Percentiles rank a stretch among this genome's conserved stretches.
These are phyloP conservation scores for Trachelus troglodyta DNA, from an alignment of 2,888 invertebrate genomes.

Conservation along the genomic window DNA sequence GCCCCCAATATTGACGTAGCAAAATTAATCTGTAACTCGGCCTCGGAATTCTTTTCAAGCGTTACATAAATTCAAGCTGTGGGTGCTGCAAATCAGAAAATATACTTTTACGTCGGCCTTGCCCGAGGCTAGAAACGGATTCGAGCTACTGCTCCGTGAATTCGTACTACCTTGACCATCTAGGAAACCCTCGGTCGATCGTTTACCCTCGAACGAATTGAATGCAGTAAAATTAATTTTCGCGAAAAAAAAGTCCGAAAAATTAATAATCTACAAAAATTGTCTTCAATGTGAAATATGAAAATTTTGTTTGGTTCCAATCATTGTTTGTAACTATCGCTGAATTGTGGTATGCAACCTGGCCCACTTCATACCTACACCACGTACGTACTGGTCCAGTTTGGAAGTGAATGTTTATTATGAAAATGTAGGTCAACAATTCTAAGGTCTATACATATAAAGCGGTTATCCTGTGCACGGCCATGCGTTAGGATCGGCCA, in stretches of 20 bases:
- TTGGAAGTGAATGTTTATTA: slow-evolving; percentile 38
- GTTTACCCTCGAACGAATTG: no score
- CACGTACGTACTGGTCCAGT: slow-evolving; percentile 14
- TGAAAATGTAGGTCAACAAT: slow-evolving; percentile 29
- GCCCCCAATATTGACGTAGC: slow-evolving; percentile 9
- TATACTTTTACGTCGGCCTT: slow-evolving; percentile 22
- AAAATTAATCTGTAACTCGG: slow-evolving; percentile 20
- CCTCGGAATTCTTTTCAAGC: slow-evolving; percentile 20
- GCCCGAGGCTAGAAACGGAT: background rate
- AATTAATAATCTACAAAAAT: no score
- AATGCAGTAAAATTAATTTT: no score
- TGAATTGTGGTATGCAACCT: background rate
- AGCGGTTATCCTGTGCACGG: no score
- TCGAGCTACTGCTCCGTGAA: no score
- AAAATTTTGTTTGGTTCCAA: no score
- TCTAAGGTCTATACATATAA: slow-evolving; percentile 18
- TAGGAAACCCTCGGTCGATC: no score
- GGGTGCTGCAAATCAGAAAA: slow-evolving; percentile 19
- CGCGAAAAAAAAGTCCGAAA: no score
- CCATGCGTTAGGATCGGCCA: no score
- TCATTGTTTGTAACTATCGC: background rate
- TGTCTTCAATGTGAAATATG: no score
- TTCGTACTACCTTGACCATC: no score
- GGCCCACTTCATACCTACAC: background rate
- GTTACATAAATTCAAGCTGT: slow-evolving; percentile 23